Evolutionary conservation across 2,888 invertebrate species (phyloP).

Genomic region (Incurvaria masculella): DNA sequence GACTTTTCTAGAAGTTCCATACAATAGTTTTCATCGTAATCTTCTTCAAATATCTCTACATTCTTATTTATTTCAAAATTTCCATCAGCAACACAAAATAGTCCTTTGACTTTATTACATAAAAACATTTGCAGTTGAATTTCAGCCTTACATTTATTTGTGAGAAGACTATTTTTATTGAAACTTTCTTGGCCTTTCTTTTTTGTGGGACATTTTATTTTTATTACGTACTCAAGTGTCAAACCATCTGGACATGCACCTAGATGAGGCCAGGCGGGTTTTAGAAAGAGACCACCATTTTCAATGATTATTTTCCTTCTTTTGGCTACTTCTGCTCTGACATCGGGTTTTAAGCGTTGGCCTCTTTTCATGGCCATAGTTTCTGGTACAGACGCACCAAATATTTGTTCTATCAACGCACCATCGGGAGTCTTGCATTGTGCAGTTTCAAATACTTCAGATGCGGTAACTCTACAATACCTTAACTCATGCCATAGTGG

Average conservation of each 20-base stretch:
- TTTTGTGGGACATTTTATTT: conserved; percentile 12
- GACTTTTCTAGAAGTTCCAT: too few species aligned
- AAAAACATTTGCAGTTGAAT: conserved; percentile 15
- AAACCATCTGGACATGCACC: conserved; percentile 13
- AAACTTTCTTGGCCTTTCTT: too few species aligned
- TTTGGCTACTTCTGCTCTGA: conserved; percentile 4
- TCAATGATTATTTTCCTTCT: conserved; percentile 5
- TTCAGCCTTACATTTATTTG: conserved; percentile 12
- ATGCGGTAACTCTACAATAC: conserved; percentile 18
- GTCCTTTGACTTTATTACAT: conserved; percentile 7
- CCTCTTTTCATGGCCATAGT: conserved; percentile 8
- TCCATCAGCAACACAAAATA: conserved; percentile 16
- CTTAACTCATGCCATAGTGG: conserved; percentile 15
- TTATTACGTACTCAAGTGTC: conserved; percentile 8
- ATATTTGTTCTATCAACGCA: conserved; percentile 1
- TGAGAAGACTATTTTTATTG: conserved; percentile 4
- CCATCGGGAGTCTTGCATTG: conserved; percentile 9
- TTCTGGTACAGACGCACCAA: conserved; percentile 9
- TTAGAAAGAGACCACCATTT: conserved; percentile 9
- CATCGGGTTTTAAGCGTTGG: conserved; percentile 6
- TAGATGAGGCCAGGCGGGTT: conserved; percentile 6
- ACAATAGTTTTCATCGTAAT: conserved; percentile 11
- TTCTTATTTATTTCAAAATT: conserved; percentile 11
- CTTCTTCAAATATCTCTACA: conserved; percentile 8
- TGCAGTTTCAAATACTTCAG: conserved; percentile 12